Conservation (phyloP, 2,888 invertebrate genomes). For the Polyploca ridens region DNA sequence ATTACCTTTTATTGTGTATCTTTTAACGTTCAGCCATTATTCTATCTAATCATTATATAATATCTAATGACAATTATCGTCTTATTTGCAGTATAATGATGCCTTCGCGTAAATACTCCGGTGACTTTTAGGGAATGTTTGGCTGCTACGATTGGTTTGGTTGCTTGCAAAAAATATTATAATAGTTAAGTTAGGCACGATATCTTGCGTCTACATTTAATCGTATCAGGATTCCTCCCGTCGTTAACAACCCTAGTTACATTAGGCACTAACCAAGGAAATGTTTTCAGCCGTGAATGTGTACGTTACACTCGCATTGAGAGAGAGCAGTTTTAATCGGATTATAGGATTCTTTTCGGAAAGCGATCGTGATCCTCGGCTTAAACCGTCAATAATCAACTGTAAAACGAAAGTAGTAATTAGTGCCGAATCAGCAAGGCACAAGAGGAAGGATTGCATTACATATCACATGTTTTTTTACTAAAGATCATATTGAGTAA, state of each 20-base stretch:
- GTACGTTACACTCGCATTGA: conserved; percentile 21
- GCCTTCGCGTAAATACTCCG: too few species aligned
- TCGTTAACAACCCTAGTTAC: neutral
- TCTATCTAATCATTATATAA: too few species aligned
- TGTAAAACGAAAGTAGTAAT: conserved; percentile 50
- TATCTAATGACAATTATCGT: too few species aligned
- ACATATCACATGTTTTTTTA: conserved; percentile 21
- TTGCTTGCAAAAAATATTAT: too few species aligned
- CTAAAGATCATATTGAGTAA: neutral
- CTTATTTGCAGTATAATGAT: too few species aligned
- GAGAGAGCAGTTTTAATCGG: conserved; percentile 36
- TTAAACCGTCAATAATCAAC: conserved; percentile 44
- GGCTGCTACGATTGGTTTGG: too few species aligned
- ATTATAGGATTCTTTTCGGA: conserved; percentile 43
- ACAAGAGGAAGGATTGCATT: conserved; percentile 32
- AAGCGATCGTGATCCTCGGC: conserved; percentile 38
- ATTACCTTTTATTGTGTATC: too few species aligned
- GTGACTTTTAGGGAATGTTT: too few species aligned
- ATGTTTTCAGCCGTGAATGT: conserved; percentile 14
- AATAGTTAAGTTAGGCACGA: neutral
- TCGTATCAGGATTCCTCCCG: neutral
- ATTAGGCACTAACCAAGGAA: conserved; percentile 1
- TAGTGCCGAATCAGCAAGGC: conserved; percentile 49
- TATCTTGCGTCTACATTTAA: neutral
- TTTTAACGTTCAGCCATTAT: too few species aligned